phyloP scores from a whole-genome alignment of 2,888 invertebrate genomes.

The Syrista parreyssii region DNA sequence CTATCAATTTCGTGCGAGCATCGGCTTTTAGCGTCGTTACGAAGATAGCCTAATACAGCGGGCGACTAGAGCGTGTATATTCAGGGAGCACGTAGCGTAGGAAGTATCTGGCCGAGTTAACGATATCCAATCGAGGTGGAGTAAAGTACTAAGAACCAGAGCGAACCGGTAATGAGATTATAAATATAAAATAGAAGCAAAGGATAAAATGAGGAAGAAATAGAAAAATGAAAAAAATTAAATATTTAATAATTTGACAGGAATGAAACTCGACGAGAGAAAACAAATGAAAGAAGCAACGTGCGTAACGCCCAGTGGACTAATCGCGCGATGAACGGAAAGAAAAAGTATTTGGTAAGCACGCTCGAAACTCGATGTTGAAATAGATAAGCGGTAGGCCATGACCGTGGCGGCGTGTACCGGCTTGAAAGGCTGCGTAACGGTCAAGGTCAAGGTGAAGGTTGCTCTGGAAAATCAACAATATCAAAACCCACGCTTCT shows the following conservation, averaged over 20 bases:
- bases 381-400: conserved; percentile 41
- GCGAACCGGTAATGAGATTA: not conserved
- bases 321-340: not conserved
- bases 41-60: not conserved
- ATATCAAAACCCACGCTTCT: not conserved
- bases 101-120: not conserved
- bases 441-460: conserved; percentile 42
- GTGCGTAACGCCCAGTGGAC: not conserved
- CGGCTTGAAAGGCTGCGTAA: conserved; percentile 32
- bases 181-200: no score
- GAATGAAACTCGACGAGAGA: not conserved
- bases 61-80: not conserved
- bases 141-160: not conserved
- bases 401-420: conserved; percentile 32
- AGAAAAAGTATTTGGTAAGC: conserved; percentile 48
- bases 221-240: not conserved
- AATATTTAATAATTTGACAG: not conserved
- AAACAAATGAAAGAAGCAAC: not conserved
- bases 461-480: not conserved
- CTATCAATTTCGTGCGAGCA: not conserved
- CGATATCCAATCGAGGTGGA: not conserved
- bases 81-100: not conserved
- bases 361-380: conserved; percentile 46
- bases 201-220: no score
- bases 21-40: not conserved